Base-by-base conservation (phyloP, 2,888 invertebrate genomes). In the Acholoe squamosa region DNA sequence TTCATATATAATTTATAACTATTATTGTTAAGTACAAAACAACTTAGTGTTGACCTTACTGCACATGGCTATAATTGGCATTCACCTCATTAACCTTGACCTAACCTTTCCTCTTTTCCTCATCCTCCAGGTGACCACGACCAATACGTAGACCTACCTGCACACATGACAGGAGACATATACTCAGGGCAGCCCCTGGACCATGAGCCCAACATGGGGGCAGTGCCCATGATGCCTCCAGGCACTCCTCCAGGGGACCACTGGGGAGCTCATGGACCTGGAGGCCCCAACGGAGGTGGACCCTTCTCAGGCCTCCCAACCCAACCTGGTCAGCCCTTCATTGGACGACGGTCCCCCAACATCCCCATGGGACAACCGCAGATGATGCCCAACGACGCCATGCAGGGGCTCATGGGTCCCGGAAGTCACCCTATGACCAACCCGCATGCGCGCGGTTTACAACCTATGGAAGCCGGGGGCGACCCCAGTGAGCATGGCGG, bases 211-310 rank as follows among this genome's bases (percentile, higher is more conserved):
- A 92, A 89, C 88, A 93, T 95, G 92, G 94, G 94, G 14, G 94
- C 93, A 77, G 94, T 94, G n/a, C 94, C 95, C n/a, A 93, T 94
- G 89, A 93, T 93, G 14, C 94, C 95, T 0, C 94, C 95, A 0
- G 94, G 94, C 12, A 94, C 94, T 0, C 94, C 95, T 10, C 93
- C 95, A 12, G 93, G 94, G 54, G 93, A 92, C 10, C 91, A 92
- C 43, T 94, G 95, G 94, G 76, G 77, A 34, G 31, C 90, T 22
- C 91, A 91, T 19, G 80, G 80, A 19, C 33, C 34, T 22, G 34
- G 34, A 7, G 80, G 33, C 3, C 33, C 33, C 22, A 14, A 16
- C 33, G 86, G 86, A 7, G 31, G 31, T 28, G 86, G 54, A 7
- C 54, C 54, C 33, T 54, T 54, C 86, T 54, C 52, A 14, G 54